Conservation (phyloP, 2,888 invertebrate species). For the Macrosoma leucophasiata region DNA sequence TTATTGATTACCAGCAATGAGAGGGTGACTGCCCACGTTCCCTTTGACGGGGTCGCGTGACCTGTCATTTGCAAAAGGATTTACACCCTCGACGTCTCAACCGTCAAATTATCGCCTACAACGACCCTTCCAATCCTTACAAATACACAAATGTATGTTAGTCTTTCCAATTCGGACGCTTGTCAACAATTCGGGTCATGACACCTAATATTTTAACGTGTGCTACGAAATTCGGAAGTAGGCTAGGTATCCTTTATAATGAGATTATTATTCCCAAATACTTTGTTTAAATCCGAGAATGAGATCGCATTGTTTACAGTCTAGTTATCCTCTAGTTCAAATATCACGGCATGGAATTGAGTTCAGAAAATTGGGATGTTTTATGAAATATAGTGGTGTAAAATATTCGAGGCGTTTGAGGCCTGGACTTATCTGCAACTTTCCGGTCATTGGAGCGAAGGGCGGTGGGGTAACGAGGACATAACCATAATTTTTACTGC, state of each 20-base stretch:
- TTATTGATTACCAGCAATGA: constrained; percentile 17
- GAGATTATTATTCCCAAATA: too few species aligned
- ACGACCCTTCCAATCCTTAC: constrained; percentile 30
- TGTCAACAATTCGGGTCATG: constrained; percentile 2
- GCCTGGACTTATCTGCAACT: constrained; percentile 52
- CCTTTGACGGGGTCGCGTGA: constrained; percentile 48
- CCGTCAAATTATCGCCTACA: constrained; percentile 54
- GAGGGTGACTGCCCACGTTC: constrained; percentile 34
- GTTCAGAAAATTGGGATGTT: too few species aligned
- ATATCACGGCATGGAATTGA: too few species aligned
- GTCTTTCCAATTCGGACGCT: constrained; percentile 23
- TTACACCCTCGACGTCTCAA: constrained; percentile 39
- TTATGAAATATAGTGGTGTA: constrained; percentile 38
- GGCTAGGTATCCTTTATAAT: too few species aligned
- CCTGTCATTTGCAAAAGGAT: constrained; percentile 61
- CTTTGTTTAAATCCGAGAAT: too few species aligned
- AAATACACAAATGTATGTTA: constrained; percentile 25
- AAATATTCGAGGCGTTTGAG: constrained; percentile 42
- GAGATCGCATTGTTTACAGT: too few species aligned
- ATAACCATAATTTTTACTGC: constrained; percentile 39
- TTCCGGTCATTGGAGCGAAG: constrained; percentile 56
- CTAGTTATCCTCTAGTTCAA: too few species aligned
- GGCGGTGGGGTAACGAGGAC: constrained; percentile 39
- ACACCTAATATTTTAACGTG: constrained; percentile 1
- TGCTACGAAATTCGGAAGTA: too few species aligned